A percentile compares a stretch with the other conserved stretches of the same genome.
These are phyloP conservation scores for Proisotoma minuta DNA, from an alignment of 2,888 invertebrate species.

Conservation along the genomic window DNA sequence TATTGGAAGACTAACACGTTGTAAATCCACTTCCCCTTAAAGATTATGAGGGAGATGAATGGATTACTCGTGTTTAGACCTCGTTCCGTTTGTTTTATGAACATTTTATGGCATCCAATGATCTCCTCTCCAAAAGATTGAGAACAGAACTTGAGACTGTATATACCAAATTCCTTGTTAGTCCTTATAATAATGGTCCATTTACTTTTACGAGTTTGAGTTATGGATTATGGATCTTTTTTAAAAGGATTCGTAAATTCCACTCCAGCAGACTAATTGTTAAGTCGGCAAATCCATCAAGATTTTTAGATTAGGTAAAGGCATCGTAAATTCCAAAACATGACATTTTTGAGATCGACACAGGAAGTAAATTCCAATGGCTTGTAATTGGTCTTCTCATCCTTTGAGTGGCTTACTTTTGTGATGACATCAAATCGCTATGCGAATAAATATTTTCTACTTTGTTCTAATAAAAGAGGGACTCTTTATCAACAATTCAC, in stretches of 20 bases:
- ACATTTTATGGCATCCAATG: neutral
- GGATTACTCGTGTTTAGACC: conserved; percentile 5
- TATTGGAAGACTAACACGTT: neutral
- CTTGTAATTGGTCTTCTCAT: too few relatives aligned
- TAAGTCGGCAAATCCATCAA: too few relatives aligned
- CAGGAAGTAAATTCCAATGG: too few relatives aligned
- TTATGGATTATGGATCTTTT: neutral
- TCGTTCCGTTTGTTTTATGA: neutral
- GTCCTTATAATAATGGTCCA: neutral
- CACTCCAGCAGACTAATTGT: neutral
- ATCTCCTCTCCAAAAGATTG: too few relatives aligned
- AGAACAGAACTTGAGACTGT: too few relatives aligned
- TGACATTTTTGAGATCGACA: too few relatives aligned
- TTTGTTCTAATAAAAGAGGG: too few relatives aligned
- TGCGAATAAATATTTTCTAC: neutral
- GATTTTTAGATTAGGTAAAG: too few relatives aligned
- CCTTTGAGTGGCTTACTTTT: too few relatives aligned
- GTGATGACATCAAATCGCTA: too few relatives aligned
- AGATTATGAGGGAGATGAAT: conserved; percentile 3
- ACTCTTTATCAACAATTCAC: too few relatives aligned
- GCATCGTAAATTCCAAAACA: too few relatives aligned
- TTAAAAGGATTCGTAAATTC: neutral
- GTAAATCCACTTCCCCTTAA: neutral
- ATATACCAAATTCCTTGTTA: neutral
- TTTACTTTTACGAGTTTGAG: neutral